Evolutionary conservation across 2,888 invertebrate genomes (phyloP).

Genomic region (Lycia hirtaria): DNA sequence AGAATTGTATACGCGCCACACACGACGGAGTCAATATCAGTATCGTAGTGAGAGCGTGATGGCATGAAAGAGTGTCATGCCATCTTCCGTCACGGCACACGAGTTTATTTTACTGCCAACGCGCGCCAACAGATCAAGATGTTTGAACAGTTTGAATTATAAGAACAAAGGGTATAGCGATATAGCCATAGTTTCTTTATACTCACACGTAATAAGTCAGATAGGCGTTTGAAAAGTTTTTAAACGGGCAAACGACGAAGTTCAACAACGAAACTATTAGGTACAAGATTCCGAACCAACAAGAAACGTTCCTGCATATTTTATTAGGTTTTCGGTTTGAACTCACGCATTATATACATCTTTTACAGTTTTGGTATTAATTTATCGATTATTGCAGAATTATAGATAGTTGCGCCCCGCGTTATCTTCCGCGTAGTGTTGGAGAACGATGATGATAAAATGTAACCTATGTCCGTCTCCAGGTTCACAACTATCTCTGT

Average conservation of each 20-base stretch:
- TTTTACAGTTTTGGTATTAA: constrained; percentile 2
- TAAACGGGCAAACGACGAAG: constrained; percentile 17
- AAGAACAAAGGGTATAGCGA: background rate
- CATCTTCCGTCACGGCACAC: too few relatives aligned
- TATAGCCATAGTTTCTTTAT: background rate
- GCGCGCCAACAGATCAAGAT: too few relatives aligned
- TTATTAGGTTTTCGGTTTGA: constrained; percentile 16
- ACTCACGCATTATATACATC: constrained; percentile 5
- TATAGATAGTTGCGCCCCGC: too few relatives aligned
- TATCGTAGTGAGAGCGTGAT: too few relatives aligned
- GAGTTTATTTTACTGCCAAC: too few relatives aligned
- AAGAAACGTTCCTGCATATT: constrained; percentile 11
- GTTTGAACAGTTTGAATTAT: background rate
- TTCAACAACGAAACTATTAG: constrained; percentile 16
- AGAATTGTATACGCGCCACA: too few relatives aligned
- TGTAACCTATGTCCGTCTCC: too few relatives aligned
- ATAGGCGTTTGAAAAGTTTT: constrained; percentile 19
- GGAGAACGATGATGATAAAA: too few relatives aligned
- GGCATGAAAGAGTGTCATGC: too few relatives aligned
- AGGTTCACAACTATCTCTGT: too few relatives aligned
- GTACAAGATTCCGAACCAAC: constrained; percentile 3
- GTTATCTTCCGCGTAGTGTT: too few relatives aligned
- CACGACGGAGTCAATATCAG: too few relatives aligned
- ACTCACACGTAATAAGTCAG: constrained; percentile 5
- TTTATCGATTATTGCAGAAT: background rate